Percentiles rank a stretch among this genome's conserved stretches.
These are phyloP conservation scores for Heliocidaris erythrogramma DNA, from an alignment of 35 echinoderm and acorn worm genomes.

Conservation along the genomic window DNA sequence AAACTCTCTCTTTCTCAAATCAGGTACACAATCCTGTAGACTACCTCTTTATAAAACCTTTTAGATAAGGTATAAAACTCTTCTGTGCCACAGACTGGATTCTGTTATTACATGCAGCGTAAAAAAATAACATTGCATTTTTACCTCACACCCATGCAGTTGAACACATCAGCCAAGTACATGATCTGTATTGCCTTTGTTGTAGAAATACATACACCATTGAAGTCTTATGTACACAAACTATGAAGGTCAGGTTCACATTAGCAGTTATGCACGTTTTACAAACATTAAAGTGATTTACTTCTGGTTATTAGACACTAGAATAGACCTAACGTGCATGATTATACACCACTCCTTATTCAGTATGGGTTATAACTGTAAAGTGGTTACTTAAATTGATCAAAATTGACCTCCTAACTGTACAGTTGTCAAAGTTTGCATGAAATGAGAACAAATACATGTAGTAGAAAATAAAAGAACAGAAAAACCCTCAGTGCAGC, in stretches of 20 bases:
- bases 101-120: background rate
- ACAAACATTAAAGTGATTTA: background rate
- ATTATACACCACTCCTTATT: no score
- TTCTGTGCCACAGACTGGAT: background rate
- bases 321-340: no score
- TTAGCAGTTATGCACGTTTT: background rate
- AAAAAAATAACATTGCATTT: background rate
- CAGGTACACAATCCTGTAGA: no score
- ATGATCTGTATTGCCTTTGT: constrained; percentile 11
- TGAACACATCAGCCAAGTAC: background rate
- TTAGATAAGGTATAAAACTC: background rate
- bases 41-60: background rate
- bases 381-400: background rate
- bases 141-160: background rate
- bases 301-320: no score
- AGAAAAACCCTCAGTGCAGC: background rate
- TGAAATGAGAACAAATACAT: background rate
- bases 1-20: no score
- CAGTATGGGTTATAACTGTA: no score
- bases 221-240: background rate
- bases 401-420: background rate
- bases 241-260: background rate
- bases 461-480: background rate
- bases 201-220: background rate
- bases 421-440: background rate